These are phyloP conservation scores for Plemyria rubiginata DNA, from an alignment of 2,888 invertebrate species.

Conservation along the genomic window DNA sequence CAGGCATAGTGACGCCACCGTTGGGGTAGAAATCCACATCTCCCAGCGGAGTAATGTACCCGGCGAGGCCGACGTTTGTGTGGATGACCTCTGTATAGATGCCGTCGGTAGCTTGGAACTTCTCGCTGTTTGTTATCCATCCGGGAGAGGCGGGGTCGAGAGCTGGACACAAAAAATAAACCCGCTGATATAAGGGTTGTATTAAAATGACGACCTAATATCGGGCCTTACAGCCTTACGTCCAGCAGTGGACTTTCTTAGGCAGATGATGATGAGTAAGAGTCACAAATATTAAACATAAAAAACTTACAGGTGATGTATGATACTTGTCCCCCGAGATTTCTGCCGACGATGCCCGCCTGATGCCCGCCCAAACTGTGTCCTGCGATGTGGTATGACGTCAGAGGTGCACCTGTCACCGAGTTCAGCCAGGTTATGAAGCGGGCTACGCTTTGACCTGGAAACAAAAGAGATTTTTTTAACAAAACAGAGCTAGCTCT, in stretches of 20 bases:
- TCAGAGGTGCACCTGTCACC: constrained; percentile 42
- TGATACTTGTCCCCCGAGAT: constrained; percentile 44
- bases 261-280: too few relatives aligned
- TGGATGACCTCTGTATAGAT: constrained; percentile 53
- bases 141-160: constrained; percentile 52
- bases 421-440: constrained; percentile 56
- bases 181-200: too few relatives aligned
- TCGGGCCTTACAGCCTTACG: too few relatives aligned
- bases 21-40: constrained; percentile 53
- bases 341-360: constrained; percentile 54
- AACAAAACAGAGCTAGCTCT: too few relatives aligned
- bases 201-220: too few relatives aligned
- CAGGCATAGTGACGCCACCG: constrained; percentile 50
- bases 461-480: not conserved
- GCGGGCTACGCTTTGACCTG: constrained; percentile 53
- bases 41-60: constrained; percentile 40
- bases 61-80: constrained; percentile 49
- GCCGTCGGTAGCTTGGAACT: constrained; percentile 41
- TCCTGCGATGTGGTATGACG: constrained; percentile 53
- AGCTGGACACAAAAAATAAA: constrained; percentile 37
- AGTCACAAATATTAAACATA: not conserved
- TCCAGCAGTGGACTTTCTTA: too few relatives aligned
- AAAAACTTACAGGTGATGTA: constrained; percentile 52
- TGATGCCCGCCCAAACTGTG: constrained; percentile 59
- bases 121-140: constrained; percentile 47